phyloP scores from a whole-genome alignment of 2,797 vertebrate species.

The Phataginus tetradactyla region DNA sequence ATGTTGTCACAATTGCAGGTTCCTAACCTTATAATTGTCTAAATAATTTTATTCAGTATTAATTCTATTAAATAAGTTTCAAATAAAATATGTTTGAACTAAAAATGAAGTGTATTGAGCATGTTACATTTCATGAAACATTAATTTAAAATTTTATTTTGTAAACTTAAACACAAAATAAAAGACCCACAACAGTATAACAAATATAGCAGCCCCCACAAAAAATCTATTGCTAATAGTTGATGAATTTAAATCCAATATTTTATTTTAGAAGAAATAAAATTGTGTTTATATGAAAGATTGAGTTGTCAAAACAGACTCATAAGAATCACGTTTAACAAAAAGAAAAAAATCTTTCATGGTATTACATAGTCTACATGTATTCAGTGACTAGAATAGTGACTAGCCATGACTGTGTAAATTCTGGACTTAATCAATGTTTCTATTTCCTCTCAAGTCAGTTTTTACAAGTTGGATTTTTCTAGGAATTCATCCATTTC shows the following conservation, averaged over 20 bases:
- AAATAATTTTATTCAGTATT: slow-evolving; percentile 34
- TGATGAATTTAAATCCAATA: background rate
- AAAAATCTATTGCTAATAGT: background rate
- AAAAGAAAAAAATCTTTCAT: background rate
- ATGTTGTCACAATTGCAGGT: background rate
- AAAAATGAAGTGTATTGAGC: background rate
- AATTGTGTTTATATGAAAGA: background rate
- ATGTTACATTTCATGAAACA: background rate
- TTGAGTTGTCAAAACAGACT: background rate
- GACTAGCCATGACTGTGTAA: background rate
- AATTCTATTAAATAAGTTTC: background rate
- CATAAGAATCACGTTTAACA: background rate
- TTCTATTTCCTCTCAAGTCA: background rate
- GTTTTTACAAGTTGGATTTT: background rate
- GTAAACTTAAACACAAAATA: background rate
- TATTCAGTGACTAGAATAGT: background rate
- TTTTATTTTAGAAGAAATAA: slow-evolving; percentile 46
- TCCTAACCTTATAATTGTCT: slow-evolving; percentile 5
- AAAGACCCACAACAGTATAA: background rate
- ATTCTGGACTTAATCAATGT: background rate
- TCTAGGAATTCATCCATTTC: background rate
- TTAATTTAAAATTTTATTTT: slow-evolving; percentile 19
- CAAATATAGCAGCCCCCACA: fast-evolving
- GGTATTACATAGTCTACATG: background rate
- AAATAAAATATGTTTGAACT: background rate